Evolutionary conservation across 1,140 invertebrate genomes (phyloP).

Genomic region (Scaptodrosophila lebanonensis): DNA sequence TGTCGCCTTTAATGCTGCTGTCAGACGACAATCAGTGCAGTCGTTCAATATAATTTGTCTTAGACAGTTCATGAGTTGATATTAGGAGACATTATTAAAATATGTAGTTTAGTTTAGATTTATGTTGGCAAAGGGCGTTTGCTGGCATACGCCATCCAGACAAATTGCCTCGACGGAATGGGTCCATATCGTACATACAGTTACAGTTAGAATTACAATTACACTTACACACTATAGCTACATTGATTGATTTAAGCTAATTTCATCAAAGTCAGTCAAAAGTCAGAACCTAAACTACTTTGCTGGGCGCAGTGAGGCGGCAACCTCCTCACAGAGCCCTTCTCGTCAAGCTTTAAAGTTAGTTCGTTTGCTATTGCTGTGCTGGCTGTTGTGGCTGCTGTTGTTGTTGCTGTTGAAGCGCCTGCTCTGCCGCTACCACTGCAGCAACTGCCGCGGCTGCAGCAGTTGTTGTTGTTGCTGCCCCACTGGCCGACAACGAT

Average conservation of each 20-base stretch:
- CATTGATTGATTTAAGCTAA: slow-evolving; percentile 64
- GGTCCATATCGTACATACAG: no score
- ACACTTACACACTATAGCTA: slow-evolving; percentile 50
- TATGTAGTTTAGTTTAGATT: no score
- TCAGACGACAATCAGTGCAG: no score
- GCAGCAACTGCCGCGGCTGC: slow-evolving; percentile 7
- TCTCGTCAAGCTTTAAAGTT: slow-evolving; percentile 59
- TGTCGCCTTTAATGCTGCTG: no score
- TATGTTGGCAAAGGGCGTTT: no score
- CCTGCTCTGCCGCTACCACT: slow-evolving; percentile 15
- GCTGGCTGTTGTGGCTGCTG: no score
- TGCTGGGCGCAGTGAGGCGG: slow-evolving; percentile 37
- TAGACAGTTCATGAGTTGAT: no score
- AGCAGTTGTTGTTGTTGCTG: slow-evolving; percentile 21
- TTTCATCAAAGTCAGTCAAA: slow-evolving; percentile 74
- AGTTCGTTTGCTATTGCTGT: slow-evolving; percentile 46
- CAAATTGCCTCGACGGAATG: no score
- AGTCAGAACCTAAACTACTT: slow-evolving; percentile 49
- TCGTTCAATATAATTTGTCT: no score
- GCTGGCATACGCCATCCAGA: no score
- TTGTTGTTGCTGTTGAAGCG: no score
- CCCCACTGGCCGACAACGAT: slow-evolving; percentile 20
- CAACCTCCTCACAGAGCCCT: slow-evolving; percentile 22
- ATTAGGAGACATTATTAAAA: no score
- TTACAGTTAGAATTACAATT: slow-evolving; percentile 54